These are phyloP conservation scores for Artibeus lituratus DNA, from an alignment of 2,797 vertebrate species.

Conservation along the genomic window DNA sequence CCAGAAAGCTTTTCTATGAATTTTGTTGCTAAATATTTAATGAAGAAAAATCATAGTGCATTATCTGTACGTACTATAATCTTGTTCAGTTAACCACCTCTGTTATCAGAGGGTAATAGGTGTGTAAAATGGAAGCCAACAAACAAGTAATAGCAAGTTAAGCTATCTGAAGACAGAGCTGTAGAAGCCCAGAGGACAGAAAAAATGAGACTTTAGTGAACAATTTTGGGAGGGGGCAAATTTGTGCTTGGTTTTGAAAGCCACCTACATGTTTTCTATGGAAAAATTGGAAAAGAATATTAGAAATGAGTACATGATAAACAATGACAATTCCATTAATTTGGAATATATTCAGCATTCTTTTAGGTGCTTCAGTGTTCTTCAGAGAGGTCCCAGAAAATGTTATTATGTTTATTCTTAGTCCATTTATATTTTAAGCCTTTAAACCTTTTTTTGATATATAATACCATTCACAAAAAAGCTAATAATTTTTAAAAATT, in stretches of 20 bases:
- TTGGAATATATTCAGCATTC: not conserved
- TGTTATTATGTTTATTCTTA: not conserved
- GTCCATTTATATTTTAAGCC: not conserved
- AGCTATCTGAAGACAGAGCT: not conserved
- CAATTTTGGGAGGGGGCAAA: not conserved
- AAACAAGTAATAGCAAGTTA: not conserved
- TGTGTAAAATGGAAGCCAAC: not conserved
- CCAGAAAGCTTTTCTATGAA: not conserved
- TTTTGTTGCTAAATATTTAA: not conserved
- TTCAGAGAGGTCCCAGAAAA: not conserved
- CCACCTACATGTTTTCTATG: not conserved
- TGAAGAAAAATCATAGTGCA: not conserved
- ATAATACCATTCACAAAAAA: not conserved
- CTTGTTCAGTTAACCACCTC: not conserved
- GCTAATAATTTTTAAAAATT: not conserved
- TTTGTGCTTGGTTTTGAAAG: not conserved
- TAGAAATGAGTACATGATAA: not conserved
- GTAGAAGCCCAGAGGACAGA: not conserved
- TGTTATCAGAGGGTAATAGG: not conserved
- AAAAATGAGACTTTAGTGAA: not conserved
- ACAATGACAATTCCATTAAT: not conserved
- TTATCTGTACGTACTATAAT: not conserved
- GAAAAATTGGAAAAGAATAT: not conserved
- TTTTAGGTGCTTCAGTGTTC: not conserved
- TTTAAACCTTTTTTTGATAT: not conserved